These are phyloP conservation scores for Agonopterix subpropinquella DNA, from an alignment of 2,888 invertebrate genomes.

Conservation along the genomic window DNA sequence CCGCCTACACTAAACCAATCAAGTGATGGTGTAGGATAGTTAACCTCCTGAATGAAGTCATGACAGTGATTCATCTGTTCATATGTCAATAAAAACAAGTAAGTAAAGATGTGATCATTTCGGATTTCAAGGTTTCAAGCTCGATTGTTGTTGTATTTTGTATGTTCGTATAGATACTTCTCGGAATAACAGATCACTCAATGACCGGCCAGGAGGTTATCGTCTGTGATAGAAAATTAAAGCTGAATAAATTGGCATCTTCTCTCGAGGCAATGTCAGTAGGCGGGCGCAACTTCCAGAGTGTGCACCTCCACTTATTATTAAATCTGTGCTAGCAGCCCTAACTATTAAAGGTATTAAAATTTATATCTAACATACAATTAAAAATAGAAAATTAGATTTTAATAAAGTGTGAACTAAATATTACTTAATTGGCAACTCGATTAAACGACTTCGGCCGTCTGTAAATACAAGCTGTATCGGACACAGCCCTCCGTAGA, in stretches of 20 bases:
- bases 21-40: background rate
- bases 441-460: no score
- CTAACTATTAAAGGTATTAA: no score
- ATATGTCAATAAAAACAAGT: slow-evolving; percentile 18
- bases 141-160: slow-evolving; percentile 32
- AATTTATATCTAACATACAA: no score
- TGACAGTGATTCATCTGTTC: slow-evolving; percentile 30
- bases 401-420: no score
- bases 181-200: slow-evolving; percentile 55
- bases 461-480: no score
- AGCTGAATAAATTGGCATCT: slow-evolving; percentile 57
- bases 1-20: background rate
- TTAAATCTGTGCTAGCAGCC: no score
- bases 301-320: no score
- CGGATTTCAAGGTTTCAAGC: slow-evolving; percentile 23
- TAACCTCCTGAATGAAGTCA: slow-evolving; percentile 4
- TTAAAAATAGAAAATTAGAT: no score
- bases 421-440: no score
- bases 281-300: slow-evolving; percentile 11
- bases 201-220: slow-evolving; percentile 57
- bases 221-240: slow-evolving; percentile 49
- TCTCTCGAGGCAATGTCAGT: slow-evolving; percentile 47
- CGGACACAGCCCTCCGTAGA: no score
- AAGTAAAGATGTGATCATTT: slow-evolving; percentile 36
- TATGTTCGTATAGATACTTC: slow-evolving; percentile 39